These are phyloP conservation scores for Forbesichthys agassizii DNA, from an alignment of 2,113 vertebrate species.

Conservation along the genomic window DNA sequence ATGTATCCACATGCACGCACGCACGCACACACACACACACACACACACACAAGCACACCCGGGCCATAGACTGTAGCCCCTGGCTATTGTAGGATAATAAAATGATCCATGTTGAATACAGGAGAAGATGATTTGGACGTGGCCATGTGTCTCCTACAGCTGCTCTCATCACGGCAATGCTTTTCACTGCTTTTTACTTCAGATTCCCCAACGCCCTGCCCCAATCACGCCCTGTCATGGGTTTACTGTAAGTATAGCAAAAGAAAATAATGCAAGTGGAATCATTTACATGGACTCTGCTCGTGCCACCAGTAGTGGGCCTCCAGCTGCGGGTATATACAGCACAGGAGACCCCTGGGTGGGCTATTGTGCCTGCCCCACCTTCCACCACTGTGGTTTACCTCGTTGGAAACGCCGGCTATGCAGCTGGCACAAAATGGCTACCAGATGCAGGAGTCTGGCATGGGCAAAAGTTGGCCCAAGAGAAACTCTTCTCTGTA, in stretches of 20 bases:
- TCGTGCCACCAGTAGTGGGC: constrained; percentile 38
- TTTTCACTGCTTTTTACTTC: constrained; percentile 30
- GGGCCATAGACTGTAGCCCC: constrained; percentile 20
- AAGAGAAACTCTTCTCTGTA: constrained; percentile 12
- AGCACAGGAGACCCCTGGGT: constrained; percentile 59
- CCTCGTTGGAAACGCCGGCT: constrained; percentile 65
- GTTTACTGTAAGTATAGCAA: too few relatives aligned
- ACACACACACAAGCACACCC: constrained; percentile 8
- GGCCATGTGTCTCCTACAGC: constrained; percentile 51
- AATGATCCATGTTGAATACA: constrained; percentile 51
- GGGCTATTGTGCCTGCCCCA: constrained; percentile 62
- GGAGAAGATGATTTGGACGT: constrained; percentile 53
- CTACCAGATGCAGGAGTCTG: constrained; percentile 55
- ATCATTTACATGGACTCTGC: constrained; percentile 16
- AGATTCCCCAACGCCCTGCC: neutral
- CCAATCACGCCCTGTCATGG: constrained; percentile 18
- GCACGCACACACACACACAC: constrained; percentile 1
- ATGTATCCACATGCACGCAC: neutral
- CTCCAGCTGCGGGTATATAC: constrained; percentile 47
- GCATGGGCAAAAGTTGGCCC: constrained; percentile 45
- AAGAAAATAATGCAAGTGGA: too few relatives aligned
- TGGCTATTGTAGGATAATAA: constrained; percentile 54
- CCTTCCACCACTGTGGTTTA: constrained; percentile 72
- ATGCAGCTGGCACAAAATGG: constrained; percentile 69
- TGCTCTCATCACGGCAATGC: constrained; percentile 48